Evolutionary conservation across 2,113 vertebrate species (phyloP), one percentile per base, ranked within the genome.

Genomic region (Chloropsis hardwickii): DNA sequence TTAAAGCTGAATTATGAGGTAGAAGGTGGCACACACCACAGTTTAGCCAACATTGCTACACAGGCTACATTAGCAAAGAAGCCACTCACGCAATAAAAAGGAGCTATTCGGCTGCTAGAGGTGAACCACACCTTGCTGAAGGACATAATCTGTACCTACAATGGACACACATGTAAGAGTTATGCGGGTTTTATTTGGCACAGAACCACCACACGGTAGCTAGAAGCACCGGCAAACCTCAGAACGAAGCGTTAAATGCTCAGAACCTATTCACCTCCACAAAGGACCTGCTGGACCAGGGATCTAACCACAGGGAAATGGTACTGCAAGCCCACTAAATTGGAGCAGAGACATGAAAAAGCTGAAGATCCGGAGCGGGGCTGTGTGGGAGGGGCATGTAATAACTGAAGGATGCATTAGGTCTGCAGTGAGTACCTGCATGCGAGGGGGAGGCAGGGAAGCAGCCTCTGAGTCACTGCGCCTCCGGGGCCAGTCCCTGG

Each of bases 271-370:
- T 58, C 39, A 84, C 19, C 27, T 85, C 28, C 48, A 45, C 33
- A 60, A 7, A 78, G 7, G 29, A 64, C 7, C 19, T n/a, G 35
- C 51, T 3, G 0, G 47, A 47, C 23, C 3, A 31, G 5, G 17
- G 6, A 6, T 45, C 15, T 57, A 87, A 60, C 18, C 4, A 0
- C 0, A 89, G 31, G n/a, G 33, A 64, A 85, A 61, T 0, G 1
- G 27, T 39, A 37, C 57, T 37, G 9, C 0, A 0, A 90, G 19
- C 37, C 33, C 56, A 61, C 12, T 50, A 51, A 61, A 53, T 8
- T 25, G 12, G 27, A 91, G 44, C 82, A 94, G 73, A 86, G 61
- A 37, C 87, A 76, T 0, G 17, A 70, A 81, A 1, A 2, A 40
- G 31, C 37, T 57, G 42, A 61, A 53, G 67, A 44, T 47, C 33